Conservation (phyloP, 2,888 invertebrate species). For the Apamea crenata region DNA sequence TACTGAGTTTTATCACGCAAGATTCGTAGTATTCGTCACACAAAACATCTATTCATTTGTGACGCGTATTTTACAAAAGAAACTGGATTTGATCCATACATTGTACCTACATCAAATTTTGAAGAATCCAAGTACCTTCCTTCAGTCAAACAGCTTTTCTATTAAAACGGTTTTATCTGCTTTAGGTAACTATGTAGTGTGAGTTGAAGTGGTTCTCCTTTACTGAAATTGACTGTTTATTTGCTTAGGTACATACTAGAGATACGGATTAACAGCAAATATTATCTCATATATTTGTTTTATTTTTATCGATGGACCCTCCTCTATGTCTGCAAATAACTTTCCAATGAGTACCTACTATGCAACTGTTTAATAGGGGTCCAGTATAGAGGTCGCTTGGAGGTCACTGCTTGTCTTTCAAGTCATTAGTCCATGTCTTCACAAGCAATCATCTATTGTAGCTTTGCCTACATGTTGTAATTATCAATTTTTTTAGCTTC, state of each 20-base stretch:
- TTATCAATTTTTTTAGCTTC: slow-evolving; percentile 8
- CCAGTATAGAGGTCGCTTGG: slow-evolving; percentile 66
- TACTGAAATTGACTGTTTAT: slow-evolving; percentile 15
- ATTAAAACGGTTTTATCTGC: background rate
- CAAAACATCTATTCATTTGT: slow-evolving; percentile 59
- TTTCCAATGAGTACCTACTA: slow-evolving; percentile 69
- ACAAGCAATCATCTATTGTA: slow-evolving; percentile 29
- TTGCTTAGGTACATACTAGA: background rate
- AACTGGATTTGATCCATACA: slow-evolving; percentile 51
- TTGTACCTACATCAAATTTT: background rate
- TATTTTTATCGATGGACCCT: background rate
- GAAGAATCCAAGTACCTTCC: background rate
- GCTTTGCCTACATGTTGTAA: background rate
- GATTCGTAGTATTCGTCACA: slow-evolving; percentile 69
- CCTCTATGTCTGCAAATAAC: slow-evolving; percentile 69
- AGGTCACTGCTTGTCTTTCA: slow-evolving; percentile 76
- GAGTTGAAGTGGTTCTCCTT: background rate
- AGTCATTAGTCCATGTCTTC: slow-evolving; percentile 55
- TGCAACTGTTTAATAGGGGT: slow-evolving; percentile 71
- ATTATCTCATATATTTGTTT: slow-evolving; percentile 4
- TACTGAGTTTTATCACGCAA: slow-evolving; percentile 48
- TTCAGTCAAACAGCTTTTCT: slow-evolving; percentile 5
- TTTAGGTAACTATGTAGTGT: slow-evolving; percentile 12
- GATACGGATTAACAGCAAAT: slow-evolving; percentile 5
- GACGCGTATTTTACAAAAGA: slow-evolving; percentile 71